Evolutionary conservation across 2,797 vertebrate species (phyloP), one percentile per base, ranked within the genome.

Genomic region (Capromys pilorides): DNA sequence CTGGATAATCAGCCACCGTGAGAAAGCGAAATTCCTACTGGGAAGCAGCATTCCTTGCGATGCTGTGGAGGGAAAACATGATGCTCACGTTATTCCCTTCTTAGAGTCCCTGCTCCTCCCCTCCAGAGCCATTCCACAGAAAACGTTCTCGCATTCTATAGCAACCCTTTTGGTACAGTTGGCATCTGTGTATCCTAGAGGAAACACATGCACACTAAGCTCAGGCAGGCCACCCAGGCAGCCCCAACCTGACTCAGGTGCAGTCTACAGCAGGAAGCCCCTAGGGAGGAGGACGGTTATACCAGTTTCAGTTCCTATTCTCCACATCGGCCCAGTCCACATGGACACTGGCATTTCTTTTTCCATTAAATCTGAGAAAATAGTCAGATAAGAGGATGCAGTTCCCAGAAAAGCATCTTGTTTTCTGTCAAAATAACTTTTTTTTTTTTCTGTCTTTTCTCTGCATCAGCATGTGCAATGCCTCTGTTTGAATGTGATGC

Each of bases 311-410:
- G 51, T 87, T 79, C 49, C n/a, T 22, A 1, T 5, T 82, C 59
- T 9, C 8, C 49, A 57, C 14, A 14, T 51, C 13, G 61, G 39
- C 13, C 28, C 71, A 86, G 79, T n/a, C 51, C 24, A 33, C 81
- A 62, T 24, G 59, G 69, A 82, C 51, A 18, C 3, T 13, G 33
- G 51, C 8, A 18, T 28, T 81, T 86, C 83, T 24, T 89, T 21
- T 54, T 89, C 81, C 73, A 93, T 57, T 16, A 84, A 91, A 84
- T 71, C 10, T 33, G 41, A n/a, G 26, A 64, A 66, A 78, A 61
- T 1, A 0, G 61, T 59, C 5, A 0, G 11, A 8, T 26, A 64
- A 64, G 33, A 61, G 13, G 8, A 51, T 41, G 3, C 36, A 59
- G 62, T 59, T 67, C 5, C 49, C 28, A 45, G n/a, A 12, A 39